Evolutionary conservation across 2,113 vertebrate species (phyloP).

Genomic region (Urocolius indicus): DNA sequence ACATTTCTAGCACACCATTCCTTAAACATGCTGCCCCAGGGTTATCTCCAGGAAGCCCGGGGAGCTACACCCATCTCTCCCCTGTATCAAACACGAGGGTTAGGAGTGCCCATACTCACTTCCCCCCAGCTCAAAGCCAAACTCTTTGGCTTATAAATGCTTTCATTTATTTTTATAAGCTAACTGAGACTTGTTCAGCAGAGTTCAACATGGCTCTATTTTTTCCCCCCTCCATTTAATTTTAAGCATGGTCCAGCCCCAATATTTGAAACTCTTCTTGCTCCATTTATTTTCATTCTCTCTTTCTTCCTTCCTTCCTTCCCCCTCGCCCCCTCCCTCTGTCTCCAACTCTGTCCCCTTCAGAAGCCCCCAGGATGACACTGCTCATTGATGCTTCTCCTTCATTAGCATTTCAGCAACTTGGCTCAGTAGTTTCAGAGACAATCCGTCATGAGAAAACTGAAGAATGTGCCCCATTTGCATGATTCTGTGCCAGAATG

Average conservation of each 20-base stretch:
- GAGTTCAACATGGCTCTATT: not conserved
- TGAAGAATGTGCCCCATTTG: slow-evolving; percentile 89
- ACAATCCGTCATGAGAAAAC: slow-evolving; percentile 89
- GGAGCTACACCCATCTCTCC: not conserved
- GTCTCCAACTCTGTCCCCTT: slow-evolving; percentile 71
- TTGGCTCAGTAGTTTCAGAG: slow-evolving; percentile 85
- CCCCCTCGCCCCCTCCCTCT: not conserved
- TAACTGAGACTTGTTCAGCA: not conserved
- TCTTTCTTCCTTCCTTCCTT: slow-evolving; percentile 59
- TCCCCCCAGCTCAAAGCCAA: not conserved
- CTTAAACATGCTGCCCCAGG: not conserved
- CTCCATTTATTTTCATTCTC: slow-evolving; percentile 37
- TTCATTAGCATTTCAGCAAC: slow-evolving; percentile 92
- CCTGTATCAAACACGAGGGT: not conserved
- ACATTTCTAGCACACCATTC: not conserved
- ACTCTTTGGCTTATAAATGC: not conserved
- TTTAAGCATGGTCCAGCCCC: slow-evolving; percentile 1
- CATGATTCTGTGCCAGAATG: slow-evolving; percentile 86
- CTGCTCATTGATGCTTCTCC: slow-evolving; percentile 88
- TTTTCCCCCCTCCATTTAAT: not conserved
- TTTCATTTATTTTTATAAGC: slow-evolving; percentile 8
- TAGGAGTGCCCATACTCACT: not conserved
- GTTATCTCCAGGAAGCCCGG: not conserved
- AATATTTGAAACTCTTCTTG: slow-evolving; percentile 45
- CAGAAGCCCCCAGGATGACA: slow-evolving; percentile 87